Conservation (phyloP, 2,797 vertebrate species). For the Oryzias dopingdopingensis region DNA sequence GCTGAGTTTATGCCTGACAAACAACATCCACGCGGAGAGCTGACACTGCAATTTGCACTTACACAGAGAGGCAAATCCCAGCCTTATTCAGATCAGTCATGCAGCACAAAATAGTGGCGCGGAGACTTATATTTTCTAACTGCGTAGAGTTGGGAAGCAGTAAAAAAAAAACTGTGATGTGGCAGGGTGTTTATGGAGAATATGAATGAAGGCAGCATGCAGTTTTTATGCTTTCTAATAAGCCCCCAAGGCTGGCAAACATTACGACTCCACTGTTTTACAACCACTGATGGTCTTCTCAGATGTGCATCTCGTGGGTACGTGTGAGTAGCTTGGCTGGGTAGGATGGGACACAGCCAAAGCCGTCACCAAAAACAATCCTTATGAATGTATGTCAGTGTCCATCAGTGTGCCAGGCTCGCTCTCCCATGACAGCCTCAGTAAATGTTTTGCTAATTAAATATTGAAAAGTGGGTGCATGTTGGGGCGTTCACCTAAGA, state of each 20-base stretch:
- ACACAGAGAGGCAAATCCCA: constrained; percentile 67
- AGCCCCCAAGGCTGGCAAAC: constrained; percentile 74
- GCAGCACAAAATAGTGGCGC: constrained; percentile 74
- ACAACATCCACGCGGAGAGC: constrained; percentile 65
- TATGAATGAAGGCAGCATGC: constrained; percentile 79
- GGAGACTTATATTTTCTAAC: constrained; percentile 69
- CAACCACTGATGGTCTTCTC: constrained; percentile 71
- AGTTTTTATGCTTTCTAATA: constrained; percentile 81
- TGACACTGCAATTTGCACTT: constrained; percentile 73
- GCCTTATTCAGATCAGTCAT: constrained; percentile 73
- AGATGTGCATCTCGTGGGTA: constrained; percentile 44
- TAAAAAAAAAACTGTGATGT: constrained; percentile 42
- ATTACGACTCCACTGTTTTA: constrained; percentile 78
- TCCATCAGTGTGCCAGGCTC: constrained; percentile 67
- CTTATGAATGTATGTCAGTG: constrained; percentile 63
- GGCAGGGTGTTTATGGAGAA: constrained; percentile 71
- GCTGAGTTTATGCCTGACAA: constrained; percentile 71
- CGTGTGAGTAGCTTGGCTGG: constrained; percentile 14
- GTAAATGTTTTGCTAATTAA: constrained; percentile 67
- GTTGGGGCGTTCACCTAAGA: background rate
- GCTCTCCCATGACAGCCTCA: constrained; percentile 56
- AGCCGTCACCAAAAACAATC: constrained; percentile 53
- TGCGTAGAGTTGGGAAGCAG: constrained; percentile 54
- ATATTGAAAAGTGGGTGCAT: constrained; percentile 39
- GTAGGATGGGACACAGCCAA: constrained; percentile 27